Evolutionary conservation across 1,140 invertebrate species (phyloP).

Genomic region (Cotesia glomerata): DNA sequence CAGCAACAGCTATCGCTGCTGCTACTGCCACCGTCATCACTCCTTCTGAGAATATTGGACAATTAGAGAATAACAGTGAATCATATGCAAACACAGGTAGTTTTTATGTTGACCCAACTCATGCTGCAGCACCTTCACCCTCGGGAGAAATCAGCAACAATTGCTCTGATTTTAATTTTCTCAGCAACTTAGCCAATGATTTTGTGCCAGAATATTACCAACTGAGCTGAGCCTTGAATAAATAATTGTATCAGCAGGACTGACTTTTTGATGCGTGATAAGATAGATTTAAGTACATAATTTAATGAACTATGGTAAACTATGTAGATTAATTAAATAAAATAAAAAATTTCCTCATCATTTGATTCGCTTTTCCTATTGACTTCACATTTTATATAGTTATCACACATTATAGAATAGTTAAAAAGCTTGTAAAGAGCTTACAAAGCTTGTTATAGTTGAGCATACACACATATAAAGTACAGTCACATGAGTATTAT

Average conservation of each 20-base stretch:
- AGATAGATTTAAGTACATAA: background rate
- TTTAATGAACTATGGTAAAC: background rate
- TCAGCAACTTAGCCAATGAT: slow-evolving; percentile 88
- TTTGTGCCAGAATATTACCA: slow-evolving; percentile 92
- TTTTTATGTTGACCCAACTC: slow-evolving; percentile 68
- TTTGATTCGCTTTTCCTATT: no score
- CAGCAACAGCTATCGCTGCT: slow-evolving; percentile 65
- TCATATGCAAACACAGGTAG: slow-evolving; percentile 73
- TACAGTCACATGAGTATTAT: no score
- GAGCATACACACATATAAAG: no score
- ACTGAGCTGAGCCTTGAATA: slow-evolving; percentile 63
- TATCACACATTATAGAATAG: no score
- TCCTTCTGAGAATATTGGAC: slow-evolving; percentile 65
- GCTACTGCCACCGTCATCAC: slow-evolving; percentile 68
- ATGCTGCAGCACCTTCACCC: slow-evolving; percentile 61
- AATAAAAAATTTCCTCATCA: no score
- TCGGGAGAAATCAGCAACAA: slow-evolving; percentile 84
- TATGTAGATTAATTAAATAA: no score
- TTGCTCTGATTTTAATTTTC: slow-evolving; percentile 90
- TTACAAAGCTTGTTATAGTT: no score
- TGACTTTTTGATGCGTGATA: background rate
- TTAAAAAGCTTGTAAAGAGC: no score
- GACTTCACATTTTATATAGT: no score
- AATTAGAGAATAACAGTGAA: slow-evolving; percentile 65
- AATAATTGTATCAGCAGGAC: background rate